Evolutionary conservation across 2,797 vertebrate species (phyloP).

Genomic region (Oryzias dopingdopingensis): DNA sequence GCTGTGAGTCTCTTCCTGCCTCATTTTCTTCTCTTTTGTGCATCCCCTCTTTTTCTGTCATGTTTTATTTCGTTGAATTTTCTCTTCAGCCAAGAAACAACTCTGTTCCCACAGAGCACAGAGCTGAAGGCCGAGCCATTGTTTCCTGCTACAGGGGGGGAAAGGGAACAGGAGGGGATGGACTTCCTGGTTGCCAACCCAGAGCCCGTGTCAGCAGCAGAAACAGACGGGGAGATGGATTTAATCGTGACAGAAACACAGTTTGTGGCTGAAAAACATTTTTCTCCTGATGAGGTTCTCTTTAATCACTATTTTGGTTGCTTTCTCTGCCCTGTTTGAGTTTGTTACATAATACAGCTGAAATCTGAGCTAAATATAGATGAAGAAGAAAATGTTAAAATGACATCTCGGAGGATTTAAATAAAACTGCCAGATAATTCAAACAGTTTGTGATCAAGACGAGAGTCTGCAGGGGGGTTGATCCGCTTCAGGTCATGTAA

Average conservation of each 20-base stretch:
- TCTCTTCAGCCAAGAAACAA: slow-evolving; percentile 38
- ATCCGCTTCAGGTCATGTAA: neutral
- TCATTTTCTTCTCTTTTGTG: slow-evolving; percentile 36
- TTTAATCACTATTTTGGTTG: slow-evolving; percentile 1
- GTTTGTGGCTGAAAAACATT: slow-evolving; percentile 3
- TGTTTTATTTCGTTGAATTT: slow-evolving; percentile 39
- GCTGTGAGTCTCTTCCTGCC: slow-evolving; percentile 36
- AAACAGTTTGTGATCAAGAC: neutral
- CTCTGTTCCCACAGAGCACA: slow-evolving; percentile 61
- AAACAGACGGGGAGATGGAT: slow-evolving; percentile 39
- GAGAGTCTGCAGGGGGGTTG: neutral
- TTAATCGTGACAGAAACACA: slow-evolving; percentile 30
- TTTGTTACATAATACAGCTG: neutral
- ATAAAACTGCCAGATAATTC: neutral
- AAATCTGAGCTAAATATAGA: neutral
- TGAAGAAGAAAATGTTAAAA: neutral
- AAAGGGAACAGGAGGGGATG: slow-evolving; percentile 28
- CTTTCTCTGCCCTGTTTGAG: neutral
- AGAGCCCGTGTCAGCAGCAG: slow-evolving; percentile 42
- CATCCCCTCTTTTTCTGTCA: slow-evolving; percentile 6
- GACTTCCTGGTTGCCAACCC: slow-evolving; percentile 69
- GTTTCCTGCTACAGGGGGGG: slow-evolving; percentile 62
- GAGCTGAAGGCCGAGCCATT: slow-evolving; percentile 45
- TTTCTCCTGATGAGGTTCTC: neutral
- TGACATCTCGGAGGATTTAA: neutral